Percentiles rank a stretch among this genome's conserved stretches.
phyloP scores from a whole-genome alignment of 2,797 vertebrate species.

The Myiothlypis coronata region DNA sequence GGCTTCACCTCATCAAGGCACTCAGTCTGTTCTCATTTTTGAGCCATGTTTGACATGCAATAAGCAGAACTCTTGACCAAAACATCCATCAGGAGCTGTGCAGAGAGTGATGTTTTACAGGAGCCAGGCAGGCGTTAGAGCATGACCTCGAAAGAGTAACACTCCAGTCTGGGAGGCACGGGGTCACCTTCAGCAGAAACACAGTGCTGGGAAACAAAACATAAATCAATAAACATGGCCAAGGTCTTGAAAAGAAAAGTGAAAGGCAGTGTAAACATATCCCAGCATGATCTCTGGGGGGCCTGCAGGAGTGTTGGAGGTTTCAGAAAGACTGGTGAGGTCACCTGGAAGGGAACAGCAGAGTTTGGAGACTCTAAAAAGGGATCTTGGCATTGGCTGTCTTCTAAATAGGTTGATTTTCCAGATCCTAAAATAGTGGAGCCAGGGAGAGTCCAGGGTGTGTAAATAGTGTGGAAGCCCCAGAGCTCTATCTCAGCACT shows the following conservation, averaged over 20 bases:
- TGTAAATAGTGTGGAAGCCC: background rate
- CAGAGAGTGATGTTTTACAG: slow-evolving; percentile 38
- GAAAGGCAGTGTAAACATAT: slow-evolving; percentile 37
- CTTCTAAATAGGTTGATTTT: background rate
- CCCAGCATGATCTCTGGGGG: background rate
- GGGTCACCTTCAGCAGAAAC: slow-evolving; percentile 45
- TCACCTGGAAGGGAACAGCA: background rate
- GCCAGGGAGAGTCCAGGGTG: background rate
- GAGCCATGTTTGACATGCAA: background rate
- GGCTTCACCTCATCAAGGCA: background rate
- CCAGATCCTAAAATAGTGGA: background rate
- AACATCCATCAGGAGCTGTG: background rate
- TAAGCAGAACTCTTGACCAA: background rate
- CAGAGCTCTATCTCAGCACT: background rate
- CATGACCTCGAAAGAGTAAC: background rate
- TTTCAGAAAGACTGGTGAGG: background rate
- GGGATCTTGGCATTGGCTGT: background rate
- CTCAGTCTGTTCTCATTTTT: background rate
- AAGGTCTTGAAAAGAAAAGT: slow-evolving; percentile 40
- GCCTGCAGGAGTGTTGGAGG: background rate
- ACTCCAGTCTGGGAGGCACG: background rate
- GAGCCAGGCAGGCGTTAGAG: background rate
- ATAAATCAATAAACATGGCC: slow-evolving; percentile 55
- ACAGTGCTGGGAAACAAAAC: slow-evolving; percentile 8
- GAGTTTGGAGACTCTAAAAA: background rate